A percentile compares a stretch with the other conserved stretches of the same genome.
Conservation (phyloP, 2,888 invertebrate genomes). For the Unio pictorum region DNA sequence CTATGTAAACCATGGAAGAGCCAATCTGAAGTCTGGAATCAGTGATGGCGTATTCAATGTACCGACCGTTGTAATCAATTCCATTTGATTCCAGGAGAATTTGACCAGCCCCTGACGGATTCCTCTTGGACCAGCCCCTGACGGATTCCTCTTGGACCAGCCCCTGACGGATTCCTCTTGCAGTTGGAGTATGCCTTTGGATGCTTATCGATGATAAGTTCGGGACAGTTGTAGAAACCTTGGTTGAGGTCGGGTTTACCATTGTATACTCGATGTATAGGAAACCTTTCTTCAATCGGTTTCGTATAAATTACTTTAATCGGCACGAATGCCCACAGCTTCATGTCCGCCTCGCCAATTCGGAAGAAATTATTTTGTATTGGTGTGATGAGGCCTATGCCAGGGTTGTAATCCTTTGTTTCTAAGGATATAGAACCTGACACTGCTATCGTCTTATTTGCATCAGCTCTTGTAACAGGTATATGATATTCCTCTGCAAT, state of each 20-base stretch:
- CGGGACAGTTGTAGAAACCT: no score
- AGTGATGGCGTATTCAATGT: conserved; percentile 53
- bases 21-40: conserved; percentile 44
- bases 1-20: conserved; percentile 46
- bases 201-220: no score
- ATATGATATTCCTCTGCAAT: no score
- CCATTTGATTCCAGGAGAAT: conserved; percentile 49
- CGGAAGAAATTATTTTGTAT: conserved; percentile 47
- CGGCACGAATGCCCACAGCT: conserved; percentile 49
- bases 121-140: conserved; percentile 11
- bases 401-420: no score
- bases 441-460: no score
- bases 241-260: no score
- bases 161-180: conserved; percentile 3
- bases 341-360: conserved; percentile 40
- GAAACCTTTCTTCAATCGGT: not conserved
- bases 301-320: conserved; percentile 40
- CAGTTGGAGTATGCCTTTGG: no score
- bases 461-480: no score
- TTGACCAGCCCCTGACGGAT: conserved; percentile 15
- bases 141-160: conserved; percentile 4
- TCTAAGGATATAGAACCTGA: no score
- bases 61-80: conserved; percentile 49
- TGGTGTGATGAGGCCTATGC: not conserved
- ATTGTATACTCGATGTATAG: not conserved